Evolutionary conservation across 1,140 invertebrate species (phyloP), one percentile per base, ranked within the genome.

Genomic region (Scaptomyza pallida): DNA sequence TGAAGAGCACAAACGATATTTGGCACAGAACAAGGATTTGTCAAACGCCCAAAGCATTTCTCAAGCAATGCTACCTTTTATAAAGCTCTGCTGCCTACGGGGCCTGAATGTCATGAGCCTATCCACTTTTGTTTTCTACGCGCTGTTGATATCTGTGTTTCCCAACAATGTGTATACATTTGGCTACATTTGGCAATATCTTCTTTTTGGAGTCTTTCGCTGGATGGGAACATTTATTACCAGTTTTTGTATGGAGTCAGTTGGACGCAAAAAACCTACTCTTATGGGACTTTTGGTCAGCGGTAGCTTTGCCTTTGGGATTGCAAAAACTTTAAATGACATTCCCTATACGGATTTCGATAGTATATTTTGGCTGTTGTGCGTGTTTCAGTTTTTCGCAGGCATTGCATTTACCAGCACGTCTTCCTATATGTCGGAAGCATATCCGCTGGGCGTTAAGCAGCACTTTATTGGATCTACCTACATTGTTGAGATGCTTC

Each of bases 1-100:
- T 62, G 83, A 79, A 12, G 83, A 86, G 48, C 74, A 82, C 21
- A 86, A 86, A 13, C 57, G 55, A 3, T 86, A 86, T 50, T 10
- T 86, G 56, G 78, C 75, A 2, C 19, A 60, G 6, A 86, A 89
- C 48, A 75, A 63, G 56, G 37, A 72, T 5, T 0, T 86, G 9
- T 56, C 75, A 0, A 10, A 9, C 2, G 4, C 12, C 8, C 16
- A 78, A 16, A 75, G 78, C 43, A 54, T 88, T 17, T 0, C 3
- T 1, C 74, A 71, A 16, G 83, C 65, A 0, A 0, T 82, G 2
- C 67, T 67, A 8, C 69, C 75, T 0, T 60, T 78, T 17, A 0
- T 78, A 0, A 35, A 63, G 0, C 35, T 86, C 1, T 15, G 17
- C 16, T 82, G 12, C 16, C 35, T 88, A 2, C 71, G 82, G 10